Percentiles rank a stretch among this genome's conserved stretches.
Conservation (phyloP, 2,797 vertebrate species). For the Crocidura indochinensis region DNA sequence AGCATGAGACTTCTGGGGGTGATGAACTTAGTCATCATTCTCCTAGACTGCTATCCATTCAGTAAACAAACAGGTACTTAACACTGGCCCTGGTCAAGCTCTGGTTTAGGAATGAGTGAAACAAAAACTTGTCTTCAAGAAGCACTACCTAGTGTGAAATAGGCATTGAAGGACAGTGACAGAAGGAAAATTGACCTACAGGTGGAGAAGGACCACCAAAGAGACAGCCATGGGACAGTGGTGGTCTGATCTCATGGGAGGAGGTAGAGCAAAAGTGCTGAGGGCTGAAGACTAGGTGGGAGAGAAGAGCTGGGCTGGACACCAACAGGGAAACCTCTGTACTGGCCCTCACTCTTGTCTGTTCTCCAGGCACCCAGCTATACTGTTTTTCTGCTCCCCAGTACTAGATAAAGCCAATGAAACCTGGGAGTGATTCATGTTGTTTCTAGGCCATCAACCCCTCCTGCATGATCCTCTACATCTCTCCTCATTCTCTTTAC, state of each 20-base stretch:
- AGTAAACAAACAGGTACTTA: conserved; percentile 1
- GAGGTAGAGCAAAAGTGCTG: too few relatives aligned
- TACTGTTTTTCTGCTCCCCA: too few relatives aligned
- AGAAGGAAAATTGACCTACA: background rate
- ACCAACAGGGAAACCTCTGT: too few relatives aligned
- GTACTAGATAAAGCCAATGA: too few relatives aligned
- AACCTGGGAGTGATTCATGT: too few relatives aligned
- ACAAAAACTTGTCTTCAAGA: background rate
- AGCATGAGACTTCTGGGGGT: background rate
- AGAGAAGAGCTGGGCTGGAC: too few relatives aligned
- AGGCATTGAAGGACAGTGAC: background rate
- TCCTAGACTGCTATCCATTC: conserved; percentile 47
- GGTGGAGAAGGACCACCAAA: background rate
- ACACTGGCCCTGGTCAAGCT: background rate
- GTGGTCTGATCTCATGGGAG: too few relatives aligned
- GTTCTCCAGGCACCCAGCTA: too few relatives aligned
- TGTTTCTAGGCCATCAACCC: too few relatives aligned
- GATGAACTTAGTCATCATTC: background rate
- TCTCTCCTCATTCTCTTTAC: background rate
- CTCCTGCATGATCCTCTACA: background rate
- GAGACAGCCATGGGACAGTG: background rate
- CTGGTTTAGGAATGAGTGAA: background rate
- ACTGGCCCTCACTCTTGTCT: too few relatives aligned
- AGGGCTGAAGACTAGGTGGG: too few relatives aligned
- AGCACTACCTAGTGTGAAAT: background rate